These are phyloP conservation scores for Petrocephalus microphthalmus DNA, from an alignment of 2,113 vertebrate species.

Conservation along the genomic window DNA sequence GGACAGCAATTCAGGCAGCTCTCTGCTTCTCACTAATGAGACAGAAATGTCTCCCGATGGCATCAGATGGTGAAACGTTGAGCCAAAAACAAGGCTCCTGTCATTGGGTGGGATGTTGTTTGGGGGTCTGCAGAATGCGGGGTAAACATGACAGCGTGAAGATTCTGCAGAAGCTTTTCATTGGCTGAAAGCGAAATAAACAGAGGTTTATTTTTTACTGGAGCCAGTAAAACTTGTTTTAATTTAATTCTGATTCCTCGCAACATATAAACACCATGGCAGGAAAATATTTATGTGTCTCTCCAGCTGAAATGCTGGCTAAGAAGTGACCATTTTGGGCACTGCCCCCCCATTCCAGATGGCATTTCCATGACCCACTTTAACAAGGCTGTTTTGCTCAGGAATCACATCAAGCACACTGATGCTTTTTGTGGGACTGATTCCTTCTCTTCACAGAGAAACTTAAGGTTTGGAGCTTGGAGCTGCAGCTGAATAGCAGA, in stretches of 20 bases:
- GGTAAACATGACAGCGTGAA: neutral
- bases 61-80: neutral
- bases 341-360: neutral
- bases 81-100: neutral
- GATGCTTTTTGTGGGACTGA: neutral
- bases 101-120: neutral
- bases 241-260: neutral
- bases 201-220: neutral
- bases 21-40: neutral
- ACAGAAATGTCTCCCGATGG: neutral
- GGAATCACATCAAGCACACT: neutral
- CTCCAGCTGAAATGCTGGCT: neutral
- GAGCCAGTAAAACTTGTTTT: conserved; percentile 7
- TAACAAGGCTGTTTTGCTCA: neutral
- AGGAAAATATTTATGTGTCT: neutral
- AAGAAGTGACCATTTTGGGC: neutral
- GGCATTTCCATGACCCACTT: neutral
- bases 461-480: neutral
- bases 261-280: neutral
- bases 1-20: neutral
- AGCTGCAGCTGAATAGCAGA: neutral
- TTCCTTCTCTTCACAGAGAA: neutral
- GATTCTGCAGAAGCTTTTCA: neutral
- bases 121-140: neutral
- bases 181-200: neutral